Evolutionary conservation across 2,797 vertebrate species (phyloP).

Genomic region (Sorex maritimensis): DNA sequence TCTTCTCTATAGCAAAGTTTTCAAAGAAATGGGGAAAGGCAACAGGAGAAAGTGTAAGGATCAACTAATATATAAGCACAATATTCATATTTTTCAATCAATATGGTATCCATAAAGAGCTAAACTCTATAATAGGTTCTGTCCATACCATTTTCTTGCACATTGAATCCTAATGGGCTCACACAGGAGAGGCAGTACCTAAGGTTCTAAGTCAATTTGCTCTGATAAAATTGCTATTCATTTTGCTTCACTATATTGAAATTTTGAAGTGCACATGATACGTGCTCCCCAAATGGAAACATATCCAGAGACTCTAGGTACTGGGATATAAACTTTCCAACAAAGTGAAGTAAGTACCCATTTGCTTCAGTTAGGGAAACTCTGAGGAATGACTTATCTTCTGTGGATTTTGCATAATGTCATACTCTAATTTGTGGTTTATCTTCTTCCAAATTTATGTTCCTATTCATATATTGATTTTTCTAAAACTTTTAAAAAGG

Average conservation of each 20-base stretch:
- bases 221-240: not conserved
- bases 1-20: not conserved
- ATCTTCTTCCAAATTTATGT: not conserved
- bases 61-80: not conserved
- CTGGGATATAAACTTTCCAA: not conserved
- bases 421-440: not conserved
- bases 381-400: not conserved
- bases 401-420: not conserved
- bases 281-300: not conserved
- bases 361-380: not conserved
- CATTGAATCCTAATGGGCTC: not conserved
- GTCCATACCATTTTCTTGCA: not conserved
- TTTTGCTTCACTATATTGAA: not conserved
- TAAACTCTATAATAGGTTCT: not conserved
- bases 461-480: not conserved
- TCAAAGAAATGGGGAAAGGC: not conserved
- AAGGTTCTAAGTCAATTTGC: not conserved
- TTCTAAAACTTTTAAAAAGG: not conserved
- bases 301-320: not conserved
- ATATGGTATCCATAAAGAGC: not conserved
- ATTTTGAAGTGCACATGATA: not conserved
- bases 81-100: not conserved
- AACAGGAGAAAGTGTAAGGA: not conserved
- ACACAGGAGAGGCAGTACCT: not conserved
- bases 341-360: too few relatives aligned